Base-by-base conservation (phyloP, 1,140 invertebrate species). In the Cyclargus thomasi region DNA sequence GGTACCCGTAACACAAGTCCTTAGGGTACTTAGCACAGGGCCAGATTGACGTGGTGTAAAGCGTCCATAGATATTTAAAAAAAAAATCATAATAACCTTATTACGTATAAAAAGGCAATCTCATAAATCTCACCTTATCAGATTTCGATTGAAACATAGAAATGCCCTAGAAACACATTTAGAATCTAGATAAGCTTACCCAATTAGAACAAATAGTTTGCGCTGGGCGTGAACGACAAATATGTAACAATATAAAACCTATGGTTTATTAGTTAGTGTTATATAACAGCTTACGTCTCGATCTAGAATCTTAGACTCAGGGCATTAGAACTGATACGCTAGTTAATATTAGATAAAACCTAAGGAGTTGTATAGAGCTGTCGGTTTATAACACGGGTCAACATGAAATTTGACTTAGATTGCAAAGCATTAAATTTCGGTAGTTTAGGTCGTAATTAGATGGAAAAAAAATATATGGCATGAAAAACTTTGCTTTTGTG, bases 231-330 rank as follows among this genome's bases (percentile, higher is more conserved):
- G 55, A 18, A 6, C 18, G 20, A 20, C 55, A 59, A 20, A 59
- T 59, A 59, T 59, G 55, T 59, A 59, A 59, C 55, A 59, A 47
- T 47, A 47, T 47, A 47, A 59, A 59, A 21, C 55, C 55, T 59
- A 59, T 4, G 11, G 21, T 59, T 59, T 59, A 59, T 20, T 59
- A 18, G 53, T 20, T 21, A 6, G 8, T 8, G 55, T 57, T 59
- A 18, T 18, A 59, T 59, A 59, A 59, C 20, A 59, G 55, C 20
- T 59, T 59, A 59, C 55, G 55, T 59, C 55, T 59, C 21, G 55
- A 59, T 59, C 55, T 59, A 59, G 55, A 59, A 47, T 47, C 18
- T 8, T 20, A 59, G 55, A 59, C 55, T 20, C 7, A 18, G n/a
- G 7, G 20, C 20, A 59, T 59, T 59, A 20, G 55, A 11, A 59